Base-by-base conservation (phyloP, 2,888 invertebrate species). In the Coleophora flavipennella region DNA sequence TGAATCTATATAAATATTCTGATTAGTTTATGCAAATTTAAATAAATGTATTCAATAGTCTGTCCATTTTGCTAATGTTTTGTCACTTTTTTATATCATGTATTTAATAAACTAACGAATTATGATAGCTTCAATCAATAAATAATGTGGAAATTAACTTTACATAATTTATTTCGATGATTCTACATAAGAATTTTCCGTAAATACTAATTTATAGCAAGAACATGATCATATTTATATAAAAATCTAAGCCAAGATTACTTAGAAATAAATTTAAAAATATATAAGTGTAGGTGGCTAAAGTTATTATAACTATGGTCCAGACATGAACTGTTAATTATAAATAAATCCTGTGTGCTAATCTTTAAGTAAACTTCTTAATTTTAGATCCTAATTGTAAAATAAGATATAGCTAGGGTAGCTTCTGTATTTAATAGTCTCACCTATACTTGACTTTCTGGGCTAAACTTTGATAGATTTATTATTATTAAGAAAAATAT, bases 101-200 rank as follows among this genome's bases (percentile, higher is more conserved):
- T 3, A 20, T 20, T 20, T 20, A 4, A 20, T n/a, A 20, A 20
- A 20, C 20, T 20, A 42, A 38, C 41, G 35, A 40, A 31, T 33
- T 46, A 41, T 36, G 43, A 28, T 50, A 50, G 40, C 40, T 45
- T 53, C 48, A 47, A 51, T 43, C 64, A 65, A 64, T 61, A 77
- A 78, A 76, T 68, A 76, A 73, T 68, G 60, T 62, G 55, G 56
- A 60, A 60, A 45, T 59, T 52, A 62, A 64, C 62, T 70, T 75
- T 67, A 74, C 74, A 79, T 62, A 67, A 64, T 79, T 80, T 79
- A 78, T 78, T 78, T 64, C 53, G 70, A 68, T 50, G 58, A 60
- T 62, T 60, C 65, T 71, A 77, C 79, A 77, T 66, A 65, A 51
- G 59, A 72, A 67, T 72, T 75, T 71, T 62, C 55, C 59, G 62